Evolutionary conservation across 2,797 vertebrate species (phyloP).

Genomic region (Crotalus adamanteus): DNA sequence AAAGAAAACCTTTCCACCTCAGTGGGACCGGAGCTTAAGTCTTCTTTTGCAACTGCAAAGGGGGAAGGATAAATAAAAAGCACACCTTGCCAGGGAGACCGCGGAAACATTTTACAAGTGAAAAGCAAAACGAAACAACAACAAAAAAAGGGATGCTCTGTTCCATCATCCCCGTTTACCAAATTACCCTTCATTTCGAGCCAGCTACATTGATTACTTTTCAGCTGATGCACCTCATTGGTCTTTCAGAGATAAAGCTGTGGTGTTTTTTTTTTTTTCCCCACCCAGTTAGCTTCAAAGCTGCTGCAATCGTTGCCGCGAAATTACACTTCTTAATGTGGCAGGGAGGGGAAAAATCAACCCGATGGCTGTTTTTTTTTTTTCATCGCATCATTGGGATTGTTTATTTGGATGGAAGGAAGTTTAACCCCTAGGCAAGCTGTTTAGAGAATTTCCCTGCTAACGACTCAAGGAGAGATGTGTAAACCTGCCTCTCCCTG

Average conservation of each 20-base stretch:
- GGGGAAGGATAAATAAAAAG: neutral
- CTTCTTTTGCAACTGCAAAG: neutral
- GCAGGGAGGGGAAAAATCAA: neutral
- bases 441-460: neutral
- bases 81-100: neutral
- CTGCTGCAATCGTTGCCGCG: neutral
- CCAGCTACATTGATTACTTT: neutral
- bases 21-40: neutral
- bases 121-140: neutral
- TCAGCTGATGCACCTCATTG: neutral
- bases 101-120: neutral
- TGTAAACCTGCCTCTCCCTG: neutral
- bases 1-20: neutral
- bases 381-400: neutral
- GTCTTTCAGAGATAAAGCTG: neutral
- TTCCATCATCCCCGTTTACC: neutral
- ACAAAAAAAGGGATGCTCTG: neutral
- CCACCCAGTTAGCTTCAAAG: neutral
- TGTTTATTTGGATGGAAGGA: neutral
- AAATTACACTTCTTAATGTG: neutral
- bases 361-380: neutral
- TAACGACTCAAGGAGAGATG: neutral
- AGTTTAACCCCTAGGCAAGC: neutral
- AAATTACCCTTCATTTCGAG: neutral
- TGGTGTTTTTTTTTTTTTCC: accelerated